Base-by-base conservation (phyloP, 2,888 invertebrate genomes). In the Arctia plantaginis region DNA sequence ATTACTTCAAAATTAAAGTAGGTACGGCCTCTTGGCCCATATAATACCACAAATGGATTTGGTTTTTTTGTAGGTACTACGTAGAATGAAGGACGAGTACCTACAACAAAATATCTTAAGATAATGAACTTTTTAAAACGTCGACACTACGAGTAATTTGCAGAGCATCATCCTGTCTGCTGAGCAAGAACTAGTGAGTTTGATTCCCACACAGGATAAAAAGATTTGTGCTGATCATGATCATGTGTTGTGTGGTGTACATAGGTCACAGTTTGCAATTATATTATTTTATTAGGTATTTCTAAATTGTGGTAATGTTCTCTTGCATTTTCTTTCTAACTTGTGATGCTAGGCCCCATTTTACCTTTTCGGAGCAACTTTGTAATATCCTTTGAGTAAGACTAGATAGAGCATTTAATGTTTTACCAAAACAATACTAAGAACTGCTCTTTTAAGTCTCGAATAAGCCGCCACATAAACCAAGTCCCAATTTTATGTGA, bases 381-480 rank as follows among this genome's bases (percentile, higher is more conserved):
- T 30, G 15, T 15, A 27, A 6, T 15, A 59, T 0, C n/a, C 13
- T 59, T 3, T 59, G 10, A 27, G 4, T 30, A 30, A 27, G n/a
- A 27, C n/a, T 27, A 27, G 3, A 3, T 27, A 2, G 3, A 59
- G 13, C 27, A 27, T 6, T n/a, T 0, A 27, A 27, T 59, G 3
- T 27, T 59, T 59, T 15, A 62, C 27, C 18, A 20, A 47, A 20
- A 23, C 47, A 30, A 41, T 10, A 20, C 30, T 30, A 44, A 47
- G 20, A 10, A 30, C 30, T 59, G 7, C 27, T n/a, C 64, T 51
- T 69, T 65, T 20, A 68, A 73, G 7, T 13, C 30, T 13, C 30
- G 35, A 55, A 74, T 51, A 20, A 73, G 35, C 33, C 20, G 33
- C n/a, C 47, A 47, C 47, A 51, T 55, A 20, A 12, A 55, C 51